A percentile compares a stretch with the other conserved stretches of the same genome.
These are phyloP conservation scores for Crax fasciolata DNA, from an alignment of 2,797 vertebrate species.

Conservation along the genomic window DNA sequence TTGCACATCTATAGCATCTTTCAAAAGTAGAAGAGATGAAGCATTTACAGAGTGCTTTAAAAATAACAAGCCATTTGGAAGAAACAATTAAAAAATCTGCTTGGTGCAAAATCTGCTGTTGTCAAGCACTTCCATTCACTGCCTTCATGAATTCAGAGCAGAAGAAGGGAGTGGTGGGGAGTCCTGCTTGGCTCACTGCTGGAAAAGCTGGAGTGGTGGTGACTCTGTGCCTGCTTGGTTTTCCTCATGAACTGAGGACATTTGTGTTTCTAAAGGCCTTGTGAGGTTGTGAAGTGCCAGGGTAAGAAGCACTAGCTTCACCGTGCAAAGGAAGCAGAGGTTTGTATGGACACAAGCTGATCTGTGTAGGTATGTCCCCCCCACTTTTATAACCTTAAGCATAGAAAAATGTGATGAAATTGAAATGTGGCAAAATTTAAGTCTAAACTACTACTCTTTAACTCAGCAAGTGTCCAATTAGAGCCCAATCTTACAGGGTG, in stretches of 20 bases:
- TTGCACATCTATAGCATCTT: neutral
- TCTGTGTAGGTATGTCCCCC: rapidly evolving
- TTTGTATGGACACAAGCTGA: neutral
- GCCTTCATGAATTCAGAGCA: neutral
- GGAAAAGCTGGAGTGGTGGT: neutral
- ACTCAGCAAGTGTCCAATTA: neutral
- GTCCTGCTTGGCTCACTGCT: neutral
- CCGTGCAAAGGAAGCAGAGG: neutral
- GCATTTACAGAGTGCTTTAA: constrained; percentile 30
- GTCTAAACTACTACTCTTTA: neutral
- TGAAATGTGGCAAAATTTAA: neutral
- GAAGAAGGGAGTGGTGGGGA: neutral
- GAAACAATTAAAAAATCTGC: constrained; percentile 34
- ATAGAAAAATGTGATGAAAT: neutral
- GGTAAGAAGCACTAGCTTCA: neutral
- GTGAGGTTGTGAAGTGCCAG: rapidly evolving
- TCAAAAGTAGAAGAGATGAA: constrained; percentile 21
- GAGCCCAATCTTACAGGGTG: neutral
- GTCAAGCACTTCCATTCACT: constrained; percentile 23
- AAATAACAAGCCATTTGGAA: constrained; percentile 36
- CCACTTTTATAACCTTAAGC: neutral
- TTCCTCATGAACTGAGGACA: neutral
- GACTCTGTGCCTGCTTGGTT: neutral
- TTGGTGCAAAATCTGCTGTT: constrained; percentile 41
- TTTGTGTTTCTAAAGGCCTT: neutral